Conservation (phyloP, 2,797 vertebrate genomes). For the Selene dorsalis region DNA sequence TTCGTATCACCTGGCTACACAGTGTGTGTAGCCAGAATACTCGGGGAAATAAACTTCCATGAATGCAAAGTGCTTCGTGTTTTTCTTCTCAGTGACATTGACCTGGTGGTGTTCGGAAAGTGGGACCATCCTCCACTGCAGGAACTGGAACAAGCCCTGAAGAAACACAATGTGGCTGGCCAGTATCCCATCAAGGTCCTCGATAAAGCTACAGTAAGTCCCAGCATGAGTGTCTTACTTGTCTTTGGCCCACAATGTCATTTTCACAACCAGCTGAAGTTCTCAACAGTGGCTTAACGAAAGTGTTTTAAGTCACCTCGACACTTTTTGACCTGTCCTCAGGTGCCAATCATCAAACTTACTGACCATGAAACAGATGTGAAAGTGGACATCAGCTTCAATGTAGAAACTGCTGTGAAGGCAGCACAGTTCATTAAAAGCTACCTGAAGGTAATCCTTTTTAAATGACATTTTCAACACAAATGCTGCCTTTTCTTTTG, state of each 20-base stretch:
- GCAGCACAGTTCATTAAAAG: constrained; percentile 96
- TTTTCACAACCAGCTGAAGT: background rate
- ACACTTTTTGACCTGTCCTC: constrained; percentile 15
- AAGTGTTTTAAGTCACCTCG: background rate
- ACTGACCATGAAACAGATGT: constrained; percentile 96
- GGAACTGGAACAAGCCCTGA: constrained; percentile 94
- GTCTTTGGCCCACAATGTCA: background rate
- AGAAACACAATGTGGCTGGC: constrained; percentile 92
- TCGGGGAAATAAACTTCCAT: background rate
- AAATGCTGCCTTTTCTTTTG: background rate
- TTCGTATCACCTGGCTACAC: background rate
- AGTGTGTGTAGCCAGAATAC: background rate
- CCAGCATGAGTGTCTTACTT: background rate
- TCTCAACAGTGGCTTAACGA: background rate
- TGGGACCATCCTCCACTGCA: constrained; percentile 96
- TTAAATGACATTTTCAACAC: background rate
- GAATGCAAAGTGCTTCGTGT: constrained; percentile 1
- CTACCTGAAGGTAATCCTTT: constrained; percentile 89
- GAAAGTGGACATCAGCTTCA: constrained; percentile 99
- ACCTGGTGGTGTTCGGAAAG: constrained; percentile 97
- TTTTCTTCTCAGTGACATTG: constrained; percentile 90
- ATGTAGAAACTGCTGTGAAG: constrained; percentile 97
- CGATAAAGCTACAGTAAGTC: constrained; percentile 97
- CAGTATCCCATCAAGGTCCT: constrained; percentile 96
- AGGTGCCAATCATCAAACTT: constrained; percentile 99